Conservation (phyloP, 2,888 invertebrate species). For the Atethmia centrago region DNA sequence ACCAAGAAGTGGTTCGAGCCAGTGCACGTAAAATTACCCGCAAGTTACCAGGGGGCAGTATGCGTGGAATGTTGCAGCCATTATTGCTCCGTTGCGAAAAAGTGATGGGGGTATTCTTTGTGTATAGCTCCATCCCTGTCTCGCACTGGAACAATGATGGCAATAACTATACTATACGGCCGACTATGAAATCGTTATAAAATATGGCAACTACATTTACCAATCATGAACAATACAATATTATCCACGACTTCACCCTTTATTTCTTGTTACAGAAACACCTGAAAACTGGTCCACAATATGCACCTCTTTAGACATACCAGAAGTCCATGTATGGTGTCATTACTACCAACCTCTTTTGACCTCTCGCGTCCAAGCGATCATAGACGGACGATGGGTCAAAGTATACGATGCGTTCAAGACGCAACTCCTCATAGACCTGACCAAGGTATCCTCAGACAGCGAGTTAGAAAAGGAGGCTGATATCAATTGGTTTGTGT, state of each 20-base stretch:
- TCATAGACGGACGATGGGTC: conserved; percentile 88
- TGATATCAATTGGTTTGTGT: conserved; percentile 93
- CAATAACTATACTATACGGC: background rate
- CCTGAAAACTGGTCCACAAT: conserved; percentile 92
- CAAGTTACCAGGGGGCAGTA: background rate
- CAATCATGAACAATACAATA: background rate
- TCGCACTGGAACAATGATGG: background rate
- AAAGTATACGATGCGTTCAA: conserved; percentile 82
- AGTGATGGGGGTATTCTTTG: background rate
- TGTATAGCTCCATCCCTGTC: background rate
- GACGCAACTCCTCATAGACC: conserved; percentile 82
- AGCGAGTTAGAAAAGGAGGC: conserved; percentile 89
- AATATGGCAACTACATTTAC: background rate
- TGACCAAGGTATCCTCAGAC: conserved; percentile 85
- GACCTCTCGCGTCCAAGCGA: conserved; percentile 92
- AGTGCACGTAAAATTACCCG: background rate
- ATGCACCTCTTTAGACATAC: conserved; percentile 91
- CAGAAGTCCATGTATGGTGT: conserved; percentile 92
- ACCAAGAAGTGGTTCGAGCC: too few relatives aligned
- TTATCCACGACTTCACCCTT: background rate
- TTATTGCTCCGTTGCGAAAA: background rate
- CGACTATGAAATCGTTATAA: background rate
- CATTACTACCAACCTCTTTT: conserved; percentile 93
- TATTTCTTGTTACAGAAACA: conserved; percentile 83
- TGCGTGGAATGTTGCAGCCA: background rate